Base-by-base conservation (phyloP, 37 sponge, comb jelly and placozoan species). In the Spongilla lacustris region DNA sequence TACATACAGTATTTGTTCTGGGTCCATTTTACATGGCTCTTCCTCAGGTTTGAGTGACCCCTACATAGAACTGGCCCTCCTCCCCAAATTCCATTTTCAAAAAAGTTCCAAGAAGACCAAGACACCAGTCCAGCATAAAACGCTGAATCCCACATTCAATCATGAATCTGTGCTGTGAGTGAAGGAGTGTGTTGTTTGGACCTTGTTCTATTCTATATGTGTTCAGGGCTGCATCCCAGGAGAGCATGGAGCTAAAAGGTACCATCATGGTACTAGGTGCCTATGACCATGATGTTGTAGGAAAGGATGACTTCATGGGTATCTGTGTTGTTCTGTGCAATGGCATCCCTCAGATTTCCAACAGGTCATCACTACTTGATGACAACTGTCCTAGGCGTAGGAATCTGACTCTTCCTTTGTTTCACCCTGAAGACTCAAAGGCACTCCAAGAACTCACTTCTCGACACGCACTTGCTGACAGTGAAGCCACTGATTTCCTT, bases 121-220 rank as follows among this genome's bases (percentile, higher is more conserved):
- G 74, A 90, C 85, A 19, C 26, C 74, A 17, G 50, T 78, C 22
- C 22, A 85, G 26, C 82, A 89, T 48, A 58, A 85, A 58, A 77
- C 86, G 12, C 68, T 85, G 8, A 70, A 92, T n/a, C 93, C 93
- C 21, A 46, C 83, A 31, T 89, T 86, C 71, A 75, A 92, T 31
- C 72, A 81, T 24, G 49, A 69, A 4, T 81, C 88, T 68, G 17
- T n/a, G 30, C 22, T 92, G 92, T 92, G 66, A 92, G 92, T 79
- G 11, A 50, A 66, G 58, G 58, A 58, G 14, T 58, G 58, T 58
- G 58, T 58, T 58, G 21, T 58, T 8, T 58, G 41, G 41, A 41
- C 41, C 41, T 6, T 41, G 41, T 41, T 41, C 41, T 41, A 41
- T 41, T 41, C 6, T 41, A 3, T 41, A 3, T 41, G 41, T 41